These are phyloP conservation scores for Paramuricea clavata DNA, from an alignment of 92 coral and sea anemone genomes.

Conservation along the genomic window DNA sequence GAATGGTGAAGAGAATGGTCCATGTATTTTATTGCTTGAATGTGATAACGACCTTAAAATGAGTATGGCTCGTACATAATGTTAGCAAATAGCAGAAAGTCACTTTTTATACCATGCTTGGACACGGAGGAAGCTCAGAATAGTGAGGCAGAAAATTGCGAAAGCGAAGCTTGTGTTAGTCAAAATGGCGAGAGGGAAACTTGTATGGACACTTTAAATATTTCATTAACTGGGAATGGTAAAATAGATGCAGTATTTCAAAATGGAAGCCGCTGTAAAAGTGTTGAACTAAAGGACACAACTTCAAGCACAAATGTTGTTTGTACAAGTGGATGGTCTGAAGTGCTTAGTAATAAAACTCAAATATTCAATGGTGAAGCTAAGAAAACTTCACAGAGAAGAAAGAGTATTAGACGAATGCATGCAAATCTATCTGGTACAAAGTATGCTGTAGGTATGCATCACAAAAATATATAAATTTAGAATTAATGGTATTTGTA, in stretches of 20 bases:
- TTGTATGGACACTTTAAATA: background rate
- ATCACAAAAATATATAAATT: background rate
- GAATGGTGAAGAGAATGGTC: background rate
- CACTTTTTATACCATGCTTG: background rate
- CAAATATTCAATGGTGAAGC: background rate
- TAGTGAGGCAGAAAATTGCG: background rate
- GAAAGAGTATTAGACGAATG: constrained; percentile 69
- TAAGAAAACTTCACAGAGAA: constrained; percentile 12
- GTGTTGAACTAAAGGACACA: too few relatives aligned
- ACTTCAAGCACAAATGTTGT: background rate
- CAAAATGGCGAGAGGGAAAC: background rate
- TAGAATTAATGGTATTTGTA: background rate
- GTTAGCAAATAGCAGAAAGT: background rate
- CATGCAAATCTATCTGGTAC: constrained; percentile 92
- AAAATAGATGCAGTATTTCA: background rate
- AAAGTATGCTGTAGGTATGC: constrained; percentile 92
- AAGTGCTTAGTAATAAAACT: background rate
- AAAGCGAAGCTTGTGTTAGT: background rate
- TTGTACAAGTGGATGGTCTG: background rate
- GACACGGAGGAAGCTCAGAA: background rate
- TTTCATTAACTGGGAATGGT: background rate
- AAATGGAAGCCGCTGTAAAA: background rate
- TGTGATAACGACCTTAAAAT: background rate
- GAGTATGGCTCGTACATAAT: background rate
- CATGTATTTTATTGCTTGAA: background rate